Evolutionary conservation across 2,113 vertebrate genomes (phyloP).

Genomic region (Desmodus rotundus): DNA sequence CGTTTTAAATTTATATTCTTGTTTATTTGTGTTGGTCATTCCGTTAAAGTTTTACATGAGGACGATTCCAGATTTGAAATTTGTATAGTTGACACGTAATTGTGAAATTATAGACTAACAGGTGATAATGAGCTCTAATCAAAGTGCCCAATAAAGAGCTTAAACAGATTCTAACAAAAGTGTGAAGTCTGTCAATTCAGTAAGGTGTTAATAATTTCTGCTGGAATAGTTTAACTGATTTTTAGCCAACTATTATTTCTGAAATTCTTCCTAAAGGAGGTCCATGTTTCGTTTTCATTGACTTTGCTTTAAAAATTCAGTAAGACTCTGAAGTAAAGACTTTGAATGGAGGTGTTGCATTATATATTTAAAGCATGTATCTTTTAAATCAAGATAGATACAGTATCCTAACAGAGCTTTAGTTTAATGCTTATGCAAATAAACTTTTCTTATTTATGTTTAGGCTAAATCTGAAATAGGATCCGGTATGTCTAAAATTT

Average conservation of each 20-base stretch:
- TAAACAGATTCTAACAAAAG: neutral
- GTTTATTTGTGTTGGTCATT: conserved; percentile 16
- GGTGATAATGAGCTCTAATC: neutral
- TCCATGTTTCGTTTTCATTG: conserved; percentile 5
- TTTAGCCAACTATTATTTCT: conserved; percentile 29
- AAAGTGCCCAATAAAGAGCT: neutral
- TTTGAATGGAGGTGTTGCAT: neutral
- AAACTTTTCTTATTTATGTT: conserved; percentile 67
- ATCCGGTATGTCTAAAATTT: conserved; percentile 82
- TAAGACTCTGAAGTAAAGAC: conserved; percentile 33
- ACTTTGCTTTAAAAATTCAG: conserved; percentile 36
- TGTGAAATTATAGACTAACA: conserved; percentile 13
- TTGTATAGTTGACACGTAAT: neutral
- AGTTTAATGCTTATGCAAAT: conserved; percentile 37
- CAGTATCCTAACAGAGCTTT: neutral
- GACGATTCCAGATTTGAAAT: neutral
- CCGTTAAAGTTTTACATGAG: conserved; percentile 10
- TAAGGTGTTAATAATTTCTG: neutral
- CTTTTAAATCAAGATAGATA: neutral
- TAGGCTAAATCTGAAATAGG: conserved; percentile 92
- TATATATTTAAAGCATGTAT: neutral
- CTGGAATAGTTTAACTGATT: neutral
- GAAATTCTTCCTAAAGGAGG: neutral
- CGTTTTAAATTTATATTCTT: conserved; percentile 17
- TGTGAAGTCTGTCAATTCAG: neutral